Evolutionary conservation across 2,113 vertebrate genomes (phyloP), one percentile per base, ranked within the genome.

Genomic region (Rafetus swinhoei): DNA sequence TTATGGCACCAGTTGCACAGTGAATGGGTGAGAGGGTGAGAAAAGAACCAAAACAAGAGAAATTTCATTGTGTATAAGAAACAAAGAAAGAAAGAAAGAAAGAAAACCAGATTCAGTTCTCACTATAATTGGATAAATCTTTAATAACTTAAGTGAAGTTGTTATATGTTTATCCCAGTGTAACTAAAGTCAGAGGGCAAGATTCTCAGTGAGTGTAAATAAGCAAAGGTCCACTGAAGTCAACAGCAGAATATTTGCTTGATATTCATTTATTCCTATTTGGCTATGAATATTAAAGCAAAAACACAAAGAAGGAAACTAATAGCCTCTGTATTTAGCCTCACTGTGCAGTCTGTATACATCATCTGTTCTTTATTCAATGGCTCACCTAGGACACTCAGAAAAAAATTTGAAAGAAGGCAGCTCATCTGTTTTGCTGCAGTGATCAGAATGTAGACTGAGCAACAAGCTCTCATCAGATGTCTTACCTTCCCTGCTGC

Each of bases 181-280:
- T 81, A 96, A 11, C 11, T 87, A 0, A 92, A 96, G 74, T 82
- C 72, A 92, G 21, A 35, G 83, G 6, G 24, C 65, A 94, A 92
- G 79, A 65, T 56, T 62, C 25, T 19, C 57, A 3, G 62, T 92
- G 91, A 39, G 29, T 45, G 12, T 82, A 89, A 89, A 84, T 59
- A n/a, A 35, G 65, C 65, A 72, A 82, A 3, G 1, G 79, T 39
- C 19, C 53, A 65, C 2, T 86, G 81, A 89, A 92, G 84, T 18
- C 88, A 94, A n/a, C 25, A 55, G 54, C 91, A 0, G 0, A 87
- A 57, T 95, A 65, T 82, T 4, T 0, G 1, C 45, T 92, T 82
- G 27, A 59, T 56, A 74, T 25, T 81, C 13, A 81, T 83, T 81
- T 56, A 39, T 2, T 65, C 16, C 89, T 0, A 1, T 5, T 84